Percentiles rank a stretch among this genome's conserved stretches.
phyloP scores from a whole-genome alignment of 2,113 vertebrate genomes.

The Hiodon tergisus region DNA sequence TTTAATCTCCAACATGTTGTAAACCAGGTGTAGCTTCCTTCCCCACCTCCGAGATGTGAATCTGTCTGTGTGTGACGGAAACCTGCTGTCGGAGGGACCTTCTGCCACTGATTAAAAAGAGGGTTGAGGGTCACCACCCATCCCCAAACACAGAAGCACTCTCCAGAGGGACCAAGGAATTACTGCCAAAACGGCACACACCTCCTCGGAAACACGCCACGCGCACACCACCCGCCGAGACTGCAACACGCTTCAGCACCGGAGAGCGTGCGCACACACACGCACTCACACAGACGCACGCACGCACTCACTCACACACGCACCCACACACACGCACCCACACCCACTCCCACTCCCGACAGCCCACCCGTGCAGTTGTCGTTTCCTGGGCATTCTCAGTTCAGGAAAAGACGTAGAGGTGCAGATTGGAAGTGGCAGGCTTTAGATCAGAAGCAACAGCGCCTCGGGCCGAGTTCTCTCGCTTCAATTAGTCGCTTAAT shows the following conservation, averaged over 20 bases:
- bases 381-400: not conserved
- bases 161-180: too few relatives aligned
- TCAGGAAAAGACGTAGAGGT: conserved; percentile 16
- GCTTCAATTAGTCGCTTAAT: conserved; percentile 32
- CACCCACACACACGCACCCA: not conserved
- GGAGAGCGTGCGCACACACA: not conserved
- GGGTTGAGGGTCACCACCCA: too few relatives aligned
- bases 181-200: not conserved
- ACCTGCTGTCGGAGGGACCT: too few relatives aligned
- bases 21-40: too few relatives aligned
- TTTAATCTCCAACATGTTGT: too few relatives aligned
- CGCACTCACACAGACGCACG: conserved; percentile 1
- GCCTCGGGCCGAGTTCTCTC: conserved; percentile 17
- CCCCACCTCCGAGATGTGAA: too few relatives aligned
- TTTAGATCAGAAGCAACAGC: not conserved
- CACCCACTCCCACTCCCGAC: not conserved
- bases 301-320: not conserved
- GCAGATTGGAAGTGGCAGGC: conserved; percentile 17
- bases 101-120: too few relatives aligned
- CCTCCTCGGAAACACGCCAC: not conserved
- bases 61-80: too few relatives aligned
- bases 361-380: not conserved
- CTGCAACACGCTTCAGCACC: not conserved
- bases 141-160: too few relatives aligned
- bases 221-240: not conserved